phyloP scores from a whole-genome alignment of 2,797 vertebrate species.

The Coregonus sp. region DNA sequence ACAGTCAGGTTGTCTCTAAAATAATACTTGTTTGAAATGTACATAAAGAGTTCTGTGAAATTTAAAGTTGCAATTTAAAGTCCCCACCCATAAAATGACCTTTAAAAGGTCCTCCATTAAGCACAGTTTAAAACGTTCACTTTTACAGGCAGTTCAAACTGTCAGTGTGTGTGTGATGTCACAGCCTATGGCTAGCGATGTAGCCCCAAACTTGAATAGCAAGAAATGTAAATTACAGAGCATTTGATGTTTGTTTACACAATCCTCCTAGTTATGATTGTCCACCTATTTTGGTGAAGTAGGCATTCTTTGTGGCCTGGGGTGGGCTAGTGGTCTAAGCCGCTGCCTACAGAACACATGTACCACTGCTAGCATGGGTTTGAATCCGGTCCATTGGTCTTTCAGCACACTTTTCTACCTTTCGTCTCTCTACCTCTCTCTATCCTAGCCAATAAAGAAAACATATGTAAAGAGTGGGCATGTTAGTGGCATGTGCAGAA shows the following conservation, averaged over 20 bases:
- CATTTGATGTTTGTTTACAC: neutral
- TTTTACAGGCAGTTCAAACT: neutral
- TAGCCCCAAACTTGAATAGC: neutral
- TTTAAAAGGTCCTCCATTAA: neutral
- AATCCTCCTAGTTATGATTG: neutral
- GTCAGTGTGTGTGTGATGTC: neutral
- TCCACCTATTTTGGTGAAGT: neutral
- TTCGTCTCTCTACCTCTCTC: neutral
- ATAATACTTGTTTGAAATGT: too few species aligned
- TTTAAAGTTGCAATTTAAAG: neutral
- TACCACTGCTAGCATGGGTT: neutral
- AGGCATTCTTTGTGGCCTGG: neutral
- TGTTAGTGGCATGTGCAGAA: slow-evolving; percentile 5
- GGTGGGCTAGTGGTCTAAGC: too few species aligned
- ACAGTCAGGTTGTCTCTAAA: too few species aligned
- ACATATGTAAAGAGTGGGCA: neutral
- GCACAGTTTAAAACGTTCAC: neutral
- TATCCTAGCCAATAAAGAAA: neutral
- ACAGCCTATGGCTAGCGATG: neutral
- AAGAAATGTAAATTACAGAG: neutral
- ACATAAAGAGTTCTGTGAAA: too few species aligned
- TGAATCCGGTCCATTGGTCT: neutral
- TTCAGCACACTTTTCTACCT: neutral
- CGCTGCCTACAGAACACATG: neutral
- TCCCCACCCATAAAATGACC: neutral